A percentile compares a stretch with the other conserved stretches of the same genome.
phyloP scores from a whole-genome alignment of 2,888 invertebrate genomes.

The Boloria selene region DNA sequence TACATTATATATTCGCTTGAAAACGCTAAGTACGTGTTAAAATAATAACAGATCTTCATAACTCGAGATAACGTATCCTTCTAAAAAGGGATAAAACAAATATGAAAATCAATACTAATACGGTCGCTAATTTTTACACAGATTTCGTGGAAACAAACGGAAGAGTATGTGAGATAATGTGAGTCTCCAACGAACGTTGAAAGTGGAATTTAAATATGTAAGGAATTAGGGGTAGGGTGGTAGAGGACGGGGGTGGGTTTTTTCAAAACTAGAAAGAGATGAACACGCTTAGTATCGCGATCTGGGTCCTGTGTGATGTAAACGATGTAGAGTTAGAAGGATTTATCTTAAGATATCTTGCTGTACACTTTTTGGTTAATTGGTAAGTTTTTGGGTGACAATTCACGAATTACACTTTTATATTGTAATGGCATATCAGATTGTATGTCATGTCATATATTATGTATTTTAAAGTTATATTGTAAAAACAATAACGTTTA shows the following conservation, averaged over 20 bases:
- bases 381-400: no score
- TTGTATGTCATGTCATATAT: no score
- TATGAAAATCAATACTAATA: background rate
- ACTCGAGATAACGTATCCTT: background rate
- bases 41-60: background rate
- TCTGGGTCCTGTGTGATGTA: slow-evolving; percentile 56
- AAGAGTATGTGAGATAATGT: slow-evolving; percentile 76
- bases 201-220: slow-evolving; percentile 83
- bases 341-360: slow-evolving; percentile 55
- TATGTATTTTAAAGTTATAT: no score
- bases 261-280: slow-evolving; percentile 83
- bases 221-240: slow-evolving; percentile 67
- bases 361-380: background rate
- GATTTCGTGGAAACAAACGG: slow-evolving; percentile 55
- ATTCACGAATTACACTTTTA: no score
- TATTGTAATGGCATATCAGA: no score
- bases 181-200: slow-evolving; percentile 69
- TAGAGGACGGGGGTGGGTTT: slow-evolving; percentile 50
- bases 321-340: slow-evolving; percentile 46
- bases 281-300: slow-evolving; percentile 82
- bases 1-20: no score
- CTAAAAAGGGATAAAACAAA: background rate
- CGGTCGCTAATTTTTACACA: slow-evolving; percentile 38
- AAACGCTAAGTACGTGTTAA: no score
- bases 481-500: no score